phyloP scores from a whole-genome alignment of 2,888 invertebrate genomes.

The Adelphocoris suturalis region DNA sequence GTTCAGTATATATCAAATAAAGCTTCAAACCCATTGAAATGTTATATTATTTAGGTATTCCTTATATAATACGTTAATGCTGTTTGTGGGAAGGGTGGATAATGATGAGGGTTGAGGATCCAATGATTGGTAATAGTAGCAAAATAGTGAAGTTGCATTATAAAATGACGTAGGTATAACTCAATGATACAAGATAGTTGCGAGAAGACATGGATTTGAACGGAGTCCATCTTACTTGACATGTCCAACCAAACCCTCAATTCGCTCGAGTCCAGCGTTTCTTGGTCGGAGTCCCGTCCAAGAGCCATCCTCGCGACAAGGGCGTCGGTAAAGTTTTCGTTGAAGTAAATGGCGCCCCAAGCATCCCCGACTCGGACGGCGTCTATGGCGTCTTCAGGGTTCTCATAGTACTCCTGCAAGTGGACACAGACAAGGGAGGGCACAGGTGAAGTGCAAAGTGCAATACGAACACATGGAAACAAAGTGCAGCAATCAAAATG shows the following conservation, averaged over 20 bases:
- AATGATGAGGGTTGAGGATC: background rate
- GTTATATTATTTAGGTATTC: too few relatives aligned
- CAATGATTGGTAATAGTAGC: background rate
- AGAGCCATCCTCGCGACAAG: constrained; percentile 89
- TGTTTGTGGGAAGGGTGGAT: background rate
- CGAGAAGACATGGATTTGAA: background rate
- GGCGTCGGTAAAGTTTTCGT: constrained; percentile 93
- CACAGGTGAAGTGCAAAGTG: constrained; percentile 58
- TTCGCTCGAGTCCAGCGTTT: constrained; percentile 92
- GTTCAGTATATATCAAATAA: too few relatives aligned
- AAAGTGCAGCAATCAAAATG: background rate
- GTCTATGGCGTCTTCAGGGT: constrained; percentile 84
- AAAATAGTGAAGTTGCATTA: background rate
- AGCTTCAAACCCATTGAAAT: too few relatives aligned
- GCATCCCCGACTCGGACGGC: constrained; percentile 89
- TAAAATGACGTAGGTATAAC: background rate
- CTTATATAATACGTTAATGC: background rate
- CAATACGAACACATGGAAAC: constrained; percentile 9
- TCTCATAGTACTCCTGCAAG: constrained; percentile 82
- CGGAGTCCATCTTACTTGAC: constrained; percentile 84
- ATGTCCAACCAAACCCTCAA: constrained; percentile 94
- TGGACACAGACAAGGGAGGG: constrained; percentile 43
- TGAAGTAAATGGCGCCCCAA: constrained; percentile 94
- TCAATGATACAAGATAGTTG: background rate
- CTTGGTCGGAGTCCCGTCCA: constrained; percentile 90